These are phyloP conservation scores for Beris morrisii DNA, from an alignment of 2,888 invertebrate genomes.

Conservation along the genomic window DNA sequence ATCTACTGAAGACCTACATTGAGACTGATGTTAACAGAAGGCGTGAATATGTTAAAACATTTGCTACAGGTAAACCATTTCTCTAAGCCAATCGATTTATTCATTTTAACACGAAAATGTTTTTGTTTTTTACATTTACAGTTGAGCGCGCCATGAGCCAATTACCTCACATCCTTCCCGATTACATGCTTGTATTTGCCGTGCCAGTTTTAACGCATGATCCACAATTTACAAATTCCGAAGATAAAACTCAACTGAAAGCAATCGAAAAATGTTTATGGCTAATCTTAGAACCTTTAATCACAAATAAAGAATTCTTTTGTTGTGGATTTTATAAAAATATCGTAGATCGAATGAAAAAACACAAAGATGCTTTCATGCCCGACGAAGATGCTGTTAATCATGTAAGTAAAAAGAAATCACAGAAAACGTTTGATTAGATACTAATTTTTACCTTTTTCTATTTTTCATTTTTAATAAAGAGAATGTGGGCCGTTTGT, in stretches of 20 bases:
- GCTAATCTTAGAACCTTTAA: slow-evolving; percentile 92
- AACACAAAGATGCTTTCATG: slow-evolving; percentile 84
- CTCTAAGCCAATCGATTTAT: not conserved
- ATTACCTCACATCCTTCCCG: slow-evolving; percentile 87
- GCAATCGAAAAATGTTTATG: slow-evolving; percentile 84
- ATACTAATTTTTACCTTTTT: slow-evolving; percentile 24
- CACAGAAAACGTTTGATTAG: not conserved
- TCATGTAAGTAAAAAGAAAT: slow-evolving; percentile 64
- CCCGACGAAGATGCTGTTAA: slow-evolving; percentile 82
- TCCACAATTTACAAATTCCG: slow-evolving; percentile 76
- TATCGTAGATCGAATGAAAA: slow-evolving; percentile 91
- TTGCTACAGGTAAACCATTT: slow-evolving; percentile 61
- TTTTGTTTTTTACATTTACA: slow-evolving; percentile 48
- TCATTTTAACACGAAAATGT: not conserved
- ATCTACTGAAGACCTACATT: slow-evolving; percentile 76
- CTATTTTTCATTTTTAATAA: not conserved
- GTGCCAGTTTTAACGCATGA: slow-evolving; percentile 94
- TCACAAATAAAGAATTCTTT: slow-evolving; percentile 90
- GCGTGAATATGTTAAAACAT: slow-evolving; percentile 86
- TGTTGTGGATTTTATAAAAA: slow-evolving; percentile 94
- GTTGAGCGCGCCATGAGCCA: slow-evolving; percentile 74
- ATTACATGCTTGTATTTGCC: slow-evolving; percentile 97
- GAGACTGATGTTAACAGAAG: slow-evolving; percentile 85
- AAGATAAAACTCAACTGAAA: slow-evolving; percentile 75
- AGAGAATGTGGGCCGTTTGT: slow-evolving; percentile 97